Conservation (phyloP, 2,113 vertebrate genomes). For the Cairina moschata region DNA sequence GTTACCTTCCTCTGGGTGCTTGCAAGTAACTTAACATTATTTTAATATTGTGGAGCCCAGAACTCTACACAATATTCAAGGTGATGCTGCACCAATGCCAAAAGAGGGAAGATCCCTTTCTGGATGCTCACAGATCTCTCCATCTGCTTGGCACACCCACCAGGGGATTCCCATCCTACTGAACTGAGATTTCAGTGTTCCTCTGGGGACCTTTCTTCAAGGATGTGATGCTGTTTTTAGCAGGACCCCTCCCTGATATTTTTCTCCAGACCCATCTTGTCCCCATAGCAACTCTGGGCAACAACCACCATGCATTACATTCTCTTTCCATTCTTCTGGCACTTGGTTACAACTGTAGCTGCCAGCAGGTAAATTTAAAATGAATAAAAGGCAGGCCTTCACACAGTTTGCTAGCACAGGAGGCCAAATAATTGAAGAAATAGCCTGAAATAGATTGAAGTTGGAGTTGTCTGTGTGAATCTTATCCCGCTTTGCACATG, state of each 20-base stretch:
- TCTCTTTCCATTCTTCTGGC: background rate
- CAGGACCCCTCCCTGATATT: background rate
- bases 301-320: background rate
- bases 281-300: background rate
- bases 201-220: background rate
- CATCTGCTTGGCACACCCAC: background rate
- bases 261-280: background rate
- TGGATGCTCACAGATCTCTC: background rate
- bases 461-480: background rate
- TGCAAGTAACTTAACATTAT: background rate
- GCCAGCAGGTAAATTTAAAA: constrained; percentile 57
- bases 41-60: background rate
- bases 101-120: background rate
- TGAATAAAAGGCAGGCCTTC: background rate
- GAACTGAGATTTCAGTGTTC: background rate
- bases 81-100: background rate
- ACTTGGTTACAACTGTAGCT: background rate
- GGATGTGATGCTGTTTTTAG: background rate
- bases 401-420: constrained; percentile 6
- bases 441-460: background rate
- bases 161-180: background rate
- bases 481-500: background rate
- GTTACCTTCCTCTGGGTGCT: background rate
- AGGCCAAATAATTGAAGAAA: background rate
- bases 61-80: background rate